Evolutionary conservation across 2,113 vertebrate genomes (phyloP), one percentile per base, ranked within the genome.

Genomic region (Enhydra lutris): DNA sequence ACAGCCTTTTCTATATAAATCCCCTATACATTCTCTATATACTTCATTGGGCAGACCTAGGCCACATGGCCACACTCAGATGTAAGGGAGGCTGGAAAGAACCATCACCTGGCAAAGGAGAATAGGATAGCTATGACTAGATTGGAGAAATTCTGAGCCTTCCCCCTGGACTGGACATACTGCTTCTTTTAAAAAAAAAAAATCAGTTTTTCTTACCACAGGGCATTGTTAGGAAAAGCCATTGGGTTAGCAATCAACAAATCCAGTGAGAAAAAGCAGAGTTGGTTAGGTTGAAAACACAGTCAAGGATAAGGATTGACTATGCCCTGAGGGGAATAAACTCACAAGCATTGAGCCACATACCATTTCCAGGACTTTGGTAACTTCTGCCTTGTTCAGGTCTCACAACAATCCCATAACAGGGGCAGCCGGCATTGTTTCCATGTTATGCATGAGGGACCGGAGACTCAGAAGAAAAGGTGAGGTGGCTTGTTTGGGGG

Each of bases 181-280:
- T 83, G 21, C 36, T 88, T 83, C 52, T 71, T 71, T 95, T 89
- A 83, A 79, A 89, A 67, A 69, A 69, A 20, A 39, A 74, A 74
- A 45, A 85, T 63, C 79, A 93, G 23, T 82, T 79, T 91, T 86
- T 82, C 39, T 67, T 89, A 89, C 13, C 34, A 52, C 2, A 61
- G 15, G 65, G 23, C n/a, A 63, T 78, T 82, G 15, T 24, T 81
- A 61, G 24, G 6, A 76, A 95, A 80, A 23, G 80, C 7, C 74
- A 14, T 78, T 87, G 29, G 50, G 26, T 82, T 29, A 83, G 45
- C n/a, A 79, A 79, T 87, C 57, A 50, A 76, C n/a, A 87, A 83
- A 87, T 91, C 36, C 42, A 63, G 17, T 83, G 85, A 94, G 47
- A 92, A 94, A 21, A 73, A 95, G 4, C 45, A 91, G 95, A 78